These are phyloP conservation scores for Phyllostomus discolor DNA, from an alignment of 2,113 vertebrate species.

Conservation along the genomic window DNA sequence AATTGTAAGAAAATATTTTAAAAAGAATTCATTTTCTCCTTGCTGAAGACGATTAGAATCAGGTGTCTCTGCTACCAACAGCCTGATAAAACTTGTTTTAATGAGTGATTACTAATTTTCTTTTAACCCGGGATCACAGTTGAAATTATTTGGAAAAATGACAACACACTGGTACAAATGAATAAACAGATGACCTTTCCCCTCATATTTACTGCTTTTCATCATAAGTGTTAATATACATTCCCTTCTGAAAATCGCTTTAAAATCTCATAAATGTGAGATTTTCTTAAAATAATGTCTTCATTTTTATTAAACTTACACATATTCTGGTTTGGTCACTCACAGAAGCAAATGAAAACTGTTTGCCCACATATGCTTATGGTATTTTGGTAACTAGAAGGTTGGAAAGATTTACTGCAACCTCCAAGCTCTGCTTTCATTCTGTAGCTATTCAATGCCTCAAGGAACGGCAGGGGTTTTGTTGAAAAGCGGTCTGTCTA, in stretches of 20 bases:
- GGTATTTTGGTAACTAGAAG: constrained; percentile 4
- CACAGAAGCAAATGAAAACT: constrained; percentile 32
- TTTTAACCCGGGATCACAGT: neutral
- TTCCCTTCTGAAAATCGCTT: constrained; percentile 23
- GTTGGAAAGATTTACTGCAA: neutral
- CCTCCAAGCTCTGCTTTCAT: neutral
- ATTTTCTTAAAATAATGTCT: neutral
- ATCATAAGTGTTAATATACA: neutral
- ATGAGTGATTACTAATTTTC: neutral
- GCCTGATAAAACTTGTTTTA: neutral
- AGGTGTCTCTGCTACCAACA: neutral
- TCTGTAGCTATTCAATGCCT: neutral
- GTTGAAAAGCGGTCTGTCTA: neutral
- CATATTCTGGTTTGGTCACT: neutral
- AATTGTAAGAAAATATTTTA: too few relatives aligned
- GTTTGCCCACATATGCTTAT: neutral
- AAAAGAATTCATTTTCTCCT: constrained; percentile 1
- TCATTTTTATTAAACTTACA: neutral
- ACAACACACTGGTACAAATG: constrained; percentile 3
- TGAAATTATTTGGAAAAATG: constrained; percentile 20
- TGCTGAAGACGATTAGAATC: neutral
- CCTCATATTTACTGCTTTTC: neutral
- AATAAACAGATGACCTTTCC: neutral
- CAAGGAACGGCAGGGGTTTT: neutral
- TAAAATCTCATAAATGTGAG: neutral